Evolutionary conservation across 2,797 vertebrate genomes (phyloP).

Genomic region (Leptoclinus maculatus): DNA sequence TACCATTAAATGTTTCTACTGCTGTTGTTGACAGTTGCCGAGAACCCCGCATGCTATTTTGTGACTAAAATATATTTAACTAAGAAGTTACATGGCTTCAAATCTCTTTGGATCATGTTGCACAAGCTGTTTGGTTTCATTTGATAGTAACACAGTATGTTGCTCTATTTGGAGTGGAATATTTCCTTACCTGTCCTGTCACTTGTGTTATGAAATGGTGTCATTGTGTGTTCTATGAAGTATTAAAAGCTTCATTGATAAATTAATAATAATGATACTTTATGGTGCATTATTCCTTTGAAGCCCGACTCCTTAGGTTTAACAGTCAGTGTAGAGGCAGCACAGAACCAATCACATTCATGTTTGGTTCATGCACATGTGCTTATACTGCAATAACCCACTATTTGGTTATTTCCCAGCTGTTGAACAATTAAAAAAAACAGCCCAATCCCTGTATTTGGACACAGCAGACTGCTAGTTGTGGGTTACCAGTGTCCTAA

Average conservation of each 20-base stretch:
- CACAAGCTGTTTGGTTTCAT: background rate
- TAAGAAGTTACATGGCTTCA: background rate
- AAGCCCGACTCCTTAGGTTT: background rate
- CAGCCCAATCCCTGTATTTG: constrained; percentile 10
- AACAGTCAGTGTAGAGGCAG: background rate
- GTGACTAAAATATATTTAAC: background rate
- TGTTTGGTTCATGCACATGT: constrained; percentile 19
- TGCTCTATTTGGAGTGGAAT: background rate
- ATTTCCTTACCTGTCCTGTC: background rate
- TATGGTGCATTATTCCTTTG: background rate
- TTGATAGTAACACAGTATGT: background rate
- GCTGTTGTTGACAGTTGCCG: background rate
- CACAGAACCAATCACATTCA: background rate
- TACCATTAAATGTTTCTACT: background rate
- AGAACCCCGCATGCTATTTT: background rate
- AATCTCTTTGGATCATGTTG: background rate
- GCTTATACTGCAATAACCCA: background rate
- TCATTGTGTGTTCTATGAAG: background rate
- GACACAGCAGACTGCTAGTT: constrained; percentile 18
- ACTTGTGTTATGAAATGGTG: background rate
- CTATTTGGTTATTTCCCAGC: constrained; percentile 8
- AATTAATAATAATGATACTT: background rate
- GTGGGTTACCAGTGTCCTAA: constrained; percentile 23
- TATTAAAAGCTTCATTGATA: background rate
- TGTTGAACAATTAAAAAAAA: constrained; percentile 1